Evolutionary conservation across 2,113 vertebrate genomes (phyloP), one percentile per base, ranked within the genome.

Genomic region (Tachysurus fulvidraco): DNA sequence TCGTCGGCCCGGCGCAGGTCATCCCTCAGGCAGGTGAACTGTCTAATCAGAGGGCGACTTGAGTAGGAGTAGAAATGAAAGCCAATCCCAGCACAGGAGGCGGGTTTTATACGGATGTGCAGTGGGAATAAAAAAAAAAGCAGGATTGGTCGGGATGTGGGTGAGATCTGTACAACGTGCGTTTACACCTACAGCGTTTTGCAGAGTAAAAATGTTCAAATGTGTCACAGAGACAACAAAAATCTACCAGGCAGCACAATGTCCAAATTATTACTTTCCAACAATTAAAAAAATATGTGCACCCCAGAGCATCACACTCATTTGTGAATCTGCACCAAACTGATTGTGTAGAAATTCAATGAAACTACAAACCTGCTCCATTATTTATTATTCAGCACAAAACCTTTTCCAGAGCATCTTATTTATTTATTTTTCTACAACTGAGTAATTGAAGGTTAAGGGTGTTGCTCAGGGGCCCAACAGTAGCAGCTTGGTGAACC

Each of bases 61-160:
- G 3, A n/a, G 62, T 2, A 9, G 0, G 17, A 16, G n/a, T 28
- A 4, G 0, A 2, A 7, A 17, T 11, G 52, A 59, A 0, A 80
- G 30, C 78, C 78, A 59, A 80, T 59, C 78, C 17, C 28, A 80
- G 78, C 17, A 59, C 28, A 59, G 54, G 54, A 28, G 78, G 78
- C 55, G 78, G 78, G 77, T 6, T n/a, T 76, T 10, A 50, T 5
- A 14, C 46, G 25, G 11, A 50, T 17, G 28, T 8, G 28, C 5
- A 5, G 44, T 74, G 71, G 30, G 67, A 19, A 65, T 6, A 28
- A 65, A n/a, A 64, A 11, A 11, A n/a, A 64, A n/a, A 65, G 62
- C 14, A 28, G 28, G 28, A 69, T 69, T 36, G 30, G 6, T 36
- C 67, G 28, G 65, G 17, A 30, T 30, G 16, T 30, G 28, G 65